Evolutionary conservation across 2,113 vertebrate species (phyloP).

Genomic region (Xiphophorus couchianus): DNA sequence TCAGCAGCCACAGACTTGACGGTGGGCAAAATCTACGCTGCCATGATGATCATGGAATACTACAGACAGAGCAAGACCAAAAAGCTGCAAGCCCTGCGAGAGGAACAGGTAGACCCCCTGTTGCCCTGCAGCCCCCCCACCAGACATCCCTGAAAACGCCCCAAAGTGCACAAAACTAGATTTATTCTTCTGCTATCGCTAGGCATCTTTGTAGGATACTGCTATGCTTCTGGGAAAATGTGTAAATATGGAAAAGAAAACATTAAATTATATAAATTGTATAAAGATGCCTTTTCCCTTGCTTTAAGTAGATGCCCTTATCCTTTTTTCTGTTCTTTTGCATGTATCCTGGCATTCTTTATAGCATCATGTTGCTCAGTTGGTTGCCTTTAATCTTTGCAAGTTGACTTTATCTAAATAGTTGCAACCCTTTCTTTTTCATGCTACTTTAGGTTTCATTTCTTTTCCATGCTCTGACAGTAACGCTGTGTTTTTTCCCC

Average conservation of each 20-base stretch:
- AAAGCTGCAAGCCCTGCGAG: constrained; percentile 88
- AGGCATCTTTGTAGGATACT: neutral
- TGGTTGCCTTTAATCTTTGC: constrained; percentile 9
- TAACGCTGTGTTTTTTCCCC: neutral
- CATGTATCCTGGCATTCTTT: constrained; percentile 31
- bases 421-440: neutral
- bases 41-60: constrained; percentile 99
- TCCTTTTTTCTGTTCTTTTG: neutral
- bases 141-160: constrained; percentile 17
- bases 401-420: neutral
- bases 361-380: constrained; percentile 7
- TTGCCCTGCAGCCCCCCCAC: too few relatives aligned
- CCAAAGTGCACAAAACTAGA: neutral
- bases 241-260: constrained; percentile 29
- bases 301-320: neutral
- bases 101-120: constrained; percentile 87
- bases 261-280: constrained; percentile 34
- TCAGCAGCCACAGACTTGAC: constrained; percentile 93
- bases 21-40: constrained; percentile 92
- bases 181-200: neutral
- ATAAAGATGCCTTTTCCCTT: neutral
- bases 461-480: neutral
- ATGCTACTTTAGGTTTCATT: constrained; percentile 2
- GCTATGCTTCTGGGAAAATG: neutral
- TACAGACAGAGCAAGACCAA: constrained; percentile 95